Evolutionary conservation across 2,797 vertebrate genomes (phyloP).

Genomic region (Cottoperca gobio): DNA sequence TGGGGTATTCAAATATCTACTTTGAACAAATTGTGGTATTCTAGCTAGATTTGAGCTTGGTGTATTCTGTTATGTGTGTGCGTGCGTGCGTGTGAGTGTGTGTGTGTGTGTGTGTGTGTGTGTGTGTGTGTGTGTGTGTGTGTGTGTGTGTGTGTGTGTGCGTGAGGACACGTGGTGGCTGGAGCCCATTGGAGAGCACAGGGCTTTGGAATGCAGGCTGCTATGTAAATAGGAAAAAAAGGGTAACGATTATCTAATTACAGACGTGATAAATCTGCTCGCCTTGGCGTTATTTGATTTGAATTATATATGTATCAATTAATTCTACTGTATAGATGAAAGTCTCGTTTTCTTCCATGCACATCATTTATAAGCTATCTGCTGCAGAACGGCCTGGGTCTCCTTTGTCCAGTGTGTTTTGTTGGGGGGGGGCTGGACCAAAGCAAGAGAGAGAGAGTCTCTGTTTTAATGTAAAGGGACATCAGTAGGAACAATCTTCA

Average conservation of each 20-base stretch:
- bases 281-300: constrained; percentile 62
- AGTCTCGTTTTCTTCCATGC: constrained; percentile 8
- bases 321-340: constrained; percentile 40
- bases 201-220: constrained; percentile 65
- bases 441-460: constrained; percentile 21
- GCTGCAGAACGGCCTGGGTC: constrained; percentile 16
- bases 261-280: constrained; percentile 56
- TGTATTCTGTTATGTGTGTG: not conserved
- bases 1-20: constrained; percentile 13
- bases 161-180: constrained; percentile 48
- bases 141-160: constrained; percentile 14
- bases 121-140: constrained; percentile 11
- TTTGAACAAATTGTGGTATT: constrained; percentile 19
- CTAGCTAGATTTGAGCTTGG: constrained; percentile 1
- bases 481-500: constrained; percentile 50
- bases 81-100: no score
- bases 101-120: constrained; percentile 12
- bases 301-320: constrained; percentile 60
- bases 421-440: constrained; percentile 33
- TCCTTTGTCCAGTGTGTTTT: constrained; percentile 47
- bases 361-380: constrained; percentile 23
- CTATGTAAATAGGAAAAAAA: constrained; percentile 57
- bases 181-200: constrained; percentile 46
- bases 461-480: constrained; percentile 53
- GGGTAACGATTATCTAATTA: constrained; percentile 74